These are phyloP conservation scores for Geophilus truncorum DNA, from an alignment of 2,888 invertebrate genomes.

Conservation along the genomic window DNA sequence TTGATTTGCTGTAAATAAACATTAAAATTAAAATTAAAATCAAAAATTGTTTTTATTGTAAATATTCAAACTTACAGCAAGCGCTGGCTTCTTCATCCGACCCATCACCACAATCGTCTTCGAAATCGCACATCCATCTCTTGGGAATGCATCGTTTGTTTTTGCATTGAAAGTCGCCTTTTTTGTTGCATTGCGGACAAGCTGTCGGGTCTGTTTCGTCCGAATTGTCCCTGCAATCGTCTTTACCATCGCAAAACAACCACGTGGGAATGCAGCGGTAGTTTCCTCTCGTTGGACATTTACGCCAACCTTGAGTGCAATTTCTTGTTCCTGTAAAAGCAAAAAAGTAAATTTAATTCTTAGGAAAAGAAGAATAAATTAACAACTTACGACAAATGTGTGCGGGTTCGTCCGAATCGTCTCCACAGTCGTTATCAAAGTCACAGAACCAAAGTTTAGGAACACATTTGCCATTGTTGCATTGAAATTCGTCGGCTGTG, in stretches of 20 bases:
- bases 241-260: conserved; percentile 97
- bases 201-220: conserved; percentile 80
- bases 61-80: conserved; percentile 54
- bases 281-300: conserved; percentile 87
- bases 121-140: conserved; percentile 93
- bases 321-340: conserved; percentile 66
- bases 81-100: conserved; percentile 77
- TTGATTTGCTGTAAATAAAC: conserved; percentile 52
- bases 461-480: conserved; percentile 89
- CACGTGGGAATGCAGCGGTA: conserved; percentile 96
- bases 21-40: not conserved
- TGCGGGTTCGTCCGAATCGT: conserved; percentile 90
- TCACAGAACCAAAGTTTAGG: conserved; percentile 94
- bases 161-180: conserved; percentile 86
- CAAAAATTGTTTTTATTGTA: too few species aligned
- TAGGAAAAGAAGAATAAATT: too few species aligned
- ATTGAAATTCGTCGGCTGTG: conserved; percentile 75
- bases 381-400: conserved; percentile 72
- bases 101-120: conserved; percentile 91
- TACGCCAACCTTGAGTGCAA: conserved; percentile 91
- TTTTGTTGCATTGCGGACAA: conserved; percentile 80
- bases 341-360: too few species aligned
- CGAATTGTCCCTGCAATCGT: conserved; percentile 90
- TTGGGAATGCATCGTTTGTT: conserved; percentile 84
- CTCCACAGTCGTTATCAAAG: conserved; percentile 90